Evolutionary conservation across 2,888 invertebrate genomes (phyloP).

Genomic region (Apamea monoglypha): DNA sequence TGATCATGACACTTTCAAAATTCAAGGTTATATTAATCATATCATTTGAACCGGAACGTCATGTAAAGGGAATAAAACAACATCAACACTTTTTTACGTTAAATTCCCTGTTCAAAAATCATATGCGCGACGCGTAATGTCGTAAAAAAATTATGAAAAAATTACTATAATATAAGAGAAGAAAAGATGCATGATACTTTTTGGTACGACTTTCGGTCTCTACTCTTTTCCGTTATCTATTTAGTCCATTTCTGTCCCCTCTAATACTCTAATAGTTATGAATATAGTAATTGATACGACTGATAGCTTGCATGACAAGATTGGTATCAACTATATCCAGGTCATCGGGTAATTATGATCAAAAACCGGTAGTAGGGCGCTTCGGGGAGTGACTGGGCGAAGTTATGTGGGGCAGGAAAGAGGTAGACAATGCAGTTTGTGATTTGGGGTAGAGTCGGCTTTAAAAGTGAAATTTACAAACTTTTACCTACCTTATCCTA

Average conservation of each 20-base stretch:
- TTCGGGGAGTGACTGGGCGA: conserved; percentile 3
- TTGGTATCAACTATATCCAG: conserved; percentile 23
- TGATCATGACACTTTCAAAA: too few relatives aligned
- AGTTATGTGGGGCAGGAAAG: background rate
- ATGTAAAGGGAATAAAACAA: too few relatives aligned
- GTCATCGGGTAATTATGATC: conserved; percentile 29
- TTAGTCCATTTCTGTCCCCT: conserved; percentile 3
- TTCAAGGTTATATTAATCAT: too few relatives aligned
- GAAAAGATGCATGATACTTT: too few relatives aligned
- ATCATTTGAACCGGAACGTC: too few relatives aligned
- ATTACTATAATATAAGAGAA: too few relatives aligned
- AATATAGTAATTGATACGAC: conserved; percentile 12
- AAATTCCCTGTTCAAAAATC: too few relatives aligned
- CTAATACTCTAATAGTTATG: background rate
- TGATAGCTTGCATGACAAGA: conserved; percentile 37
- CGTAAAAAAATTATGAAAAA: too few relatives aligned
- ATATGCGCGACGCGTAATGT: too few relatives aligned
- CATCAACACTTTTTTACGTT: too few relatives aligned
- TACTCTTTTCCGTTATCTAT: conserved; percentile 15
- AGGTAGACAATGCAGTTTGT: background rate
- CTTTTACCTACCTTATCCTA: background rate
- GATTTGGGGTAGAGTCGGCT: background rate
- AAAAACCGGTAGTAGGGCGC: conserved; percentile 4
- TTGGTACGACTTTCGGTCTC: too few relatives aligned
- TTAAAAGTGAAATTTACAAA: background rate